Evolutionary conservation across 2,888 invertebrate species (phyloP).

Genomic region (Doris montereyensis): DNA sequence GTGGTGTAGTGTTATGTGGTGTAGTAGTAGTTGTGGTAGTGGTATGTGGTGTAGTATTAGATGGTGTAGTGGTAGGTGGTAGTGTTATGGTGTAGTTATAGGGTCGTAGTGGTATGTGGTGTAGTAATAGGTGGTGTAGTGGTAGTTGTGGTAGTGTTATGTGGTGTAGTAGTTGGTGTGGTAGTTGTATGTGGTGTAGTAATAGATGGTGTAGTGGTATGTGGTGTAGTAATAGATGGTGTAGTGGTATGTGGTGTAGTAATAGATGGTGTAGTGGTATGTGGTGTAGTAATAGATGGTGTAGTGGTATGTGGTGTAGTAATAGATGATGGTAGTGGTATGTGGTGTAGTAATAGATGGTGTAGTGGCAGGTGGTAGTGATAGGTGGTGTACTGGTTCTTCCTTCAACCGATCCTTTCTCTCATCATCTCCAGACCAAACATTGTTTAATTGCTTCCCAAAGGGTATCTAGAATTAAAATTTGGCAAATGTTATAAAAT

Average conservation of each 20-base stretch:
- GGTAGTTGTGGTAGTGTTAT: background rate
- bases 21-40: constrained; percentile 4
- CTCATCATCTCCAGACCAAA: too few species aligned
- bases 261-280: background rate
- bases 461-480: too few species aligned
- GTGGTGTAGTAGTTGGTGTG: background rate
- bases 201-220: background rate
- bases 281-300: too few species aligned
- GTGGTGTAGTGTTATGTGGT: background rate
- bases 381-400: background rate
- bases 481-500: too few species aligned
- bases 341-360: background rate
- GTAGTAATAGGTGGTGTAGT: background rate
- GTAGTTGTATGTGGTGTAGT: background rate
- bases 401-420: too few species aligned
- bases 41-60: background rate
- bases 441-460: too few species aligned
- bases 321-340: background rate
- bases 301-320: background rate
- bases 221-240: background rate
- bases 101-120: background rate
- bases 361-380: background rate
- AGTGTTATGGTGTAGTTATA: background rate
- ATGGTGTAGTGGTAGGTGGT: background rate
- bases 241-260: background rate